Conservation (phyloP, 2,797 vertebrate species). For the Alcedo atthis region DNA sequence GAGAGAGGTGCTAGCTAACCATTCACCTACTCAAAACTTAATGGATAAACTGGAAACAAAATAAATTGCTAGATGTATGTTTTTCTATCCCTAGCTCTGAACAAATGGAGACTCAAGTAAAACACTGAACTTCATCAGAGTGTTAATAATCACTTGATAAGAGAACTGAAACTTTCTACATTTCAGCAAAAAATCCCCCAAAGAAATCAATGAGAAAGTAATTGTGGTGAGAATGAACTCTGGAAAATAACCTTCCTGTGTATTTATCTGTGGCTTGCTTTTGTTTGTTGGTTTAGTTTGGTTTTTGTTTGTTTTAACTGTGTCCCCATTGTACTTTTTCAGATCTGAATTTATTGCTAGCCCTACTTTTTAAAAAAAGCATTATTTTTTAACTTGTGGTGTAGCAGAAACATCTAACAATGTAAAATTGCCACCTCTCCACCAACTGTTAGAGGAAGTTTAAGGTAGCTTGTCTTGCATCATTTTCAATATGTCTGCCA, state of each 20-base stretch:
- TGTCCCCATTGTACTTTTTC: neutral
- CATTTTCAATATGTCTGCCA: neutral
- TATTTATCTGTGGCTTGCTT: neutral
- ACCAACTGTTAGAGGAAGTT: slow-evolving; percentile 14
- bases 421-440: neutral
- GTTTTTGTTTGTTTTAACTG: neutral
- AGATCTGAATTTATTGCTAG: neutral
- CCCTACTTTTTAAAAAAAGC: neutral
- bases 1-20: neutral
- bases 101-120: neutral
- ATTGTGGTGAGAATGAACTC: neutral
- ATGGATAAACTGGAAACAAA: neutral
- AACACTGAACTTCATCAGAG: neutral
- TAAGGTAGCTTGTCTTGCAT: neutral
- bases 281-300: neutral
- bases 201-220: slow-evolving; percentile 22
- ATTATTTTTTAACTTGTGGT: neutral
- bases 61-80: rapidly evolving
- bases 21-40: neutral
- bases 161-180: neutral
- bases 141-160: neutral
- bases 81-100: neutral
- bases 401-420: neutral
- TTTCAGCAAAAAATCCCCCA: neutral
- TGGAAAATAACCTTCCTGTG: neutral